phyloP scores from a whole-genome alignment of 2,797 vertebrate genomes.

The Myotis pilosus region DNA sequence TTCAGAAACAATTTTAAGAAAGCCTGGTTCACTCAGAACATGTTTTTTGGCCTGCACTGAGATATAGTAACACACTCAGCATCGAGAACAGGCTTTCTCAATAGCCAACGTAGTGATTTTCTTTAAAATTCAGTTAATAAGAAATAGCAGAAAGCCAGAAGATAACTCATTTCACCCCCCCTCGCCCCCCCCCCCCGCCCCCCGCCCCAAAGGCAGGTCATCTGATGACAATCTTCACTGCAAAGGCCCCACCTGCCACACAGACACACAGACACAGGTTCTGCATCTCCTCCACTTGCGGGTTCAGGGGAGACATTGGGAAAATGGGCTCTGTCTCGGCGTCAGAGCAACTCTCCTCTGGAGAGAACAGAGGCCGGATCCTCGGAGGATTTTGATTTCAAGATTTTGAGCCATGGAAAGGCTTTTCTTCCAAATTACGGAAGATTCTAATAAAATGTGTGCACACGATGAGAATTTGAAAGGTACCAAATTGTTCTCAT shows the following conservation, averaged over 20 bases:
- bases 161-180: neutral
- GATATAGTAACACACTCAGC: neutral
- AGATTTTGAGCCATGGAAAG: neutral
- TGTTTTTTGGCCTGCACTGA: accelerated
- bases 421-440: neutral
- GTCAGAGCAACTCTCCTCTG: neutral
- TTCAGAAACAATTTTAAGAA: neutral
- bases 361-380: neutral
- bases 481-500: neutral
- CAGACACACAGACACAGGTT: neutral
- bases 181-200: accelerated
- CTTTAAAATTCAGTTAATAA: neutral
- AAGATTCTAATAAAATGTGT: neutral
- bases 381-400: neutral
- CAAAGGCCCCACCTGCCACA: neutral
- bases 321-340: neutral
- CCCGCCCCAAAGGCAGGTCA: neutral
- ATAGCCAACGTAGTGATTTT: neutral
- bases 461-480: neutral
- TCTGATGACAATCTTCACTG: neutral
- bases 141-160: neutral
- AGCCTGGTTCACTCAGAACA: neutral
- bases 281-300: neutral
- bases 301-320: neutral
- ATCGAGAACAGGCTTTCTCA: neutral